phyloP scores from a whole-genome alignment of 2,797 vertebrate species.

The Bradypodion pumilum region DNA sequence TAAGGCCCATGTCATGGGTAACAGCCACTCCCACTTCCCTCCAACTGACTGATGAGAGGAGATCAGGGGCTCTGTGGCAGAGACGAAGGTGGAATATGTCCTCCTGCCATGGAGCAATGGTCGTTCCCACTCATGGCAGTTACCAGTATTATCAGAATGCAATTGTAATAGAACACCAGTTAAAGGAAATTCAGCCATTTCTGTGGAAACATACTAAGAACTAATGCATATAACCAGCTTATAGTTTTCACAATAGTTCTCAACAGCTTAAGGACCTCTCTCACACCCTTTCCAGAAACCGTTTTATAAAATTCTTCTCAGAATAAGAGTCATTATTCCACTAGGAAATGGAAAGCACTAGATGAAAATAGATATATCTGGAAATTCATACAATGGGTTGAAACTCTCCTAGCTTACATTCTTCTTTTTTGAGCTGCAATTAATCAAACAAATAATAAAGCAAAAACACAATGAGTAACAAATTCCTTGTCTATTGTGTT shows the following conservation, averaged over 20 bases:
- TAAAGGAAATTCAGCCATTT: constrained; percentile 2
- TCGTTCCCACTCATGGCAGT: too few relatives aligned
- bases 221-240: background rate
- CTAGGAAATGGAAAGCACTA: background rate
- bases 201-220: background rate
- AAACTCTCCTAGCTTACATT: background rate
- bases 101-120: too few relatives aligned
- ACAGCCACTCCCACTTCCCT: too few relatives aligned
- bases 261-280: fast-evolving
- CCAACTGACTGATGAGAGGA: too few relatives aligned
- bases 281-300: background rate
- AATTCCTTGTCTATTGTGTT: background rate
- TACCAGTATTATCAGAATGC: background rate
- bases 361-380: background rate
- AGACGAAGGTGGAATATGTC: too few relatives aligned
- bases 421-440: background rate
- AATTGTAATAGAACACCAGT: background rate
- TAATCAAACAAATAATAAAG: background rate
- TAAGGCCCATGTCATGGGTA: too few relatives aligned
- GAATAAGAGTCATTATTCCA: background rate
- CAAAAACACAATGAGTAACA: background rate
- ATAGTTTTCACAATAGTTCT: background rate
- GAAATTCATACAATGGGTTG: constrained; percentile 4
- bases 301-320: background rate
- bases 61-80: too few relatives aligned